phyloP scores from a whole-genome alignment of 2,888 invertebrate species.

The Neoitamus cyanurus region DNA sequence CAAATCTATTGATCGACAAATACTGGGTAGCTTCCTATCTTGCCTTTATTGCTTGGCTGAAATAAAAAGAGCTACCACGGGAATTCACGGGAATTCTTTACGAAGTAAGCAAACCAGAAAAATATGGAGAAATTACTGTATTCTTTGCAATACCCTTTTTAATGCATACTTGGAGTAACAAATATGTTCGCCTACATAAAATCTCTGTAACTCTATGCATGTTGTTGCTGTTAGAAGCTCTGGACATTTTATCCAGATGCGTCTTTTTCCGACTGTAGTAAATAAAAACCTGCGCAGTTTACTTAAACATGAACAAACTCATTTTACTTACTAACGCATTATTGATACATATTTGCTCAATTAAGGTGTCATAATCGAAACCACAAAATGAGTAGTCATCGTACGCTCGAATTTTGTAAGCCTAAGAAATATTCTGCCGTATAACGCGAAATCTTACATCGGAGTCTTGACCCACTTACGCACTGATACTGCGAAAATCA shows the following conservation, averaged over 20 bases:
- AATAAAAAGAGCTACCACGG: too few species aligned
- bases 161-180: too few species aligned
- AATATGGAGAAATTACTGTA: too few species aligned
- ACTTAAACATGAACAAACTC: too few species aligned
- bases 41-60: too few species aligned
- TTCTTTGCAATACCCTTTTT: background rate
- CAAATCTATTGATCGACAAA: too few species aligned
- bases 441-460: conserved; percentile 3
- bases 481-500: conserved; percentile 19
- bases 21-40: too few species aligned
- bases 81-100: too few species aligned
- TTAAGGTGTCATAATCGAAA: background rate
- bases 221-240: too few species aligned
- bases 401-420: background rate
- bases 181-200: background rate
- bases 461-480: conserved; percentile 39
- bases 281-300: too few species aligned
- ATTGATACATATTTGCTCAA: background rate
- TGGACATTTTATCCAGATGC: background rate
- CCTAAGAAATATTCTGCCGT: background rate
- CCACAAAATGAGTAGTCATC: background rate
- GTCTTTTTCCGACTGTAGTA: too few species aligned
- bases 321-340: background rate
- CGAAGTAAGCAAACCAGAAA: too few species aligned
- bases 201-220: background rate